Evolutionary conservation across 2,113 vertebrate genomes (phyloP).

Genomic region (Pachycephala philippinensis): DNA sequence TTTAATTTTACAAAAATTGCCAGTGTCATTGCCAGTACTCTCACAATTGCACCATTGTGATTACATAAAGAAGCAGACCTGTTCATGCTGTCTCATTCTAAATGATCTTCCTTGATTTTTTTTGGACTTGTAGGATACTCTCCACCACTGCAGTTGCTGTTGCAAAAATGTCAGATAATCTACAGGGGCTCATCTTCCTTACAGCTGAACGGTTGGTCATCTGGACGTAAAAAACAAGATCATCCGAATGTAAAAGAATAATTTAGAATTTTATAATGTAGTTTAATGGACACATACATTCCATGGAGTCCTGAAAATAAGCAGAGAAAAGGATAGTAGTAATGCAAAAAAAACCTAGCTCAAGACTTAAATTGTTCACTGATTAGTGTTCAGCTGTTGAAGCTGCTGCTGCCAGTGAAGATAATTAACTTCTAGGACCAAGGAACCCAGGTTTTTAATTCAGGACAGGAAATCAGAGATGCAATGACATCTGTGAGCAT

Average conservation of each 20-base stretch:
- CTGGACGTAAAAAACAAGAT: not conserved
- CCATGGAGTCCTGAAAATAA: not conserved
- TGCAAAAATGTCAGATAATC: not conserved
- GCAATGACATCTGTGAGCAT: not conserved
- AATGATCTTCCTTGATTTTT: not conserved
- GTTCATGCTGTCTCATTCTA: not conserved
- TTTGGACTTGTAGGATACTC: not conserved
- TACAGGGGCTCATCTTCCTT: not conserved
- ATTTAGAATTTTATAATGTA: not conserved
- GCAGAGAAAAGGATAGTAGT: not conserved
- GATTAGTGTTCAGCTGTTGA: not conserved
- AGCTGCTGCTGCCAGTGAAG: not conserved
- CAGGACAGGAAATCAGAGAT: not conserved
- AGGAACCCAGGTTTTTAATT: not conserved
- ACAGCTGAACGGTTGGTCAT: not conserved
- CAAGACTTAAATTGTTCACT: not conserved
- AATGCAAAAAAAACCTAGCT: not conserved
- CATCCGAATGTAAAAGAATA: not conserved
- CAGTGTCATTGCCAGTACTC: not conserved
- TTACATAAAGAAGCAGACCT: not conserved
- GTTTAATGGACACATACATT: not conserved
- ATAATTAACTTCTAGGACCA: not conserved
- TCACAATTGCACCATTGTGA: not conserved
- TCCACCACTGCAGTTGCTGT: not conserved
- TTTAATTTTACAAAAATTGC: not conserved